Evolutionary conservation across 2,797 vertebrate species (phyloP), one percentile per base, ranked within the genome.

Genomic region (Pantherophis vulpinus): DNA sequence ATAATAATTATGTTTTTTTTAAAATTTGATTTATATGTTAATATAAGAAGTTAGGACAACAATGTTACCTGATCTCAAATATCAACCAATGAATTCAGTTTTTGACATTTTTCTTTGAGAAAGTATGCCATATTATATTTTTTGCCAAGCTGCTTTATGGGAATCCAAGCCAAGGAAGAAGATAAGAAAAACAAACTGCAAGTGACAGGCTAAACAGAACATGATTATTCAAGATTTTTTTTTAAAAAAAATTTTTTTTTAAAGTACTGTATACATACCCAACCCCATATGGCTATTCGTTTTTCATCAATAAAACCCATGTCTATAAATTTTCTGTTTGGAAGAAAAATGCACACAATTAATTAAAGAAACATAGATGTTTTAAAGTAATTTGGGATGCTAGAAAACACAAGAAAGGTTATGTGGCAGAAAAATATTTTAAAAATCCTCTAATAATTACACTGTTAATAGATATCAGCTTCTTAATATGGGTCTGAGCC

Each of bases 221-320:
- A 88, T 86, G 88, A 56, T n/a, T 63, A 51, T 37, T 93, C 23
- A 86, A 86, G 88, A 51, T 58, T 29, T 25, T 87, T 90, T 47
- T 25, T 23, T 23, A 20, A 59, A 59, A 23, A 59, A 59, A n/a
- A n/a, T 6, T 20, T 18, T 29, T 42, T 54, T 70, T 90, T 4
- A 54, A 96, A 92, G 8, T 18, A 74, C 6, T 74, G 32, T 74
- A 96, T 95, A 98, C 98, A 98, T 96, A 98, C 98, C 98, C 98
- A 98, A 90, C 98, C 98, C 98, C 98, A 98, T 97, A 98, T 98
- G 95, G 98, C 98, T 97, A 98, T 96, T 97, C 98, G 96, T 93
- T 97, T 97, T 96, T 98, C 97, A 97, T 98, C 98, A 96, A 98
- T 97, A 97, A 98, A 98, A 88, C 98, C 98, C 98, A 98, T 98